These are phyloP conservation scores for Campoplex capitator DNA, from an alignment of 2,888 invertebrate genomes.

Conservation along the genomic window DNA sequence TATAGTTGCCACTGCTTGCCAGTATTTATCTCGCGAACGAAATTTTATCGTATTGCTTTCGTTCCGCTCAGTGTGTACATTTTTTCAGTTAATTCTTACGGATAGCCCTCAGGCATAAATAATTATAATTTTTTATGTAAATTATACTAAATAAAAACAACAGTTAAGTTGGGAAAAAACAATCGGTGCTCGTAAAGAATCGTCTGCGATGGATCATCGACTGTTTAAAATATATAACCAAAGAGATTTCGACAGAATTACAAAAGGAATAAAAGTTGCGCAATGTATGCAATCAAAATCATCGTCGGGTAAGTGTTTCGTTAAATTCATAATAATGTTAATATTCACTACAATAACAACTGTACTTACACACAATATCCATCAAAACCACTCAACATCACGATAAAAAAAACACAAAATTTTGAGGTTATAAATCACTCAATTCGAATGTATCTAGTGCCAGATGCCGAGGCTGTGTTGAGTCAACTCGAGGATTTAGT, in stretches of 20 bases:
- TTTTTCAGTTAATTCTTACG: neutral
- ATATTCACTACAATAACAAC: neutral
- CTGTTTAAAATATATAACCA: conserved; percentile 86
- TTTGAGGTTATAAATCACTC: conserved; percentile 26
- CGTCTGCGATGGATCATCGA: conserved; percentile 78
- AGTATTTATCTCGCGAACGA: too few relatives aligned
- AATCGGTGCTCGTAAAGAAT: conserved; percentile 35
- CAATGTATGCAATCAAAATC: conserved; percentile 87
- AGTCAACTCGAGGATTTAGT: conserved; percentile 82
- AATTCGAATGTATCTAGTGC: conserved; percentile 64
- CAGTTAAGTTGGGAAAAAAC: conserved; percentile 8
- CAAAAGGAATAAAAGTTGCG: conserved; percentile 86
- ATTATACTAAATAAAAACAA: neutral
- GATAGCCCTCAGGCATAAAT: neutral
- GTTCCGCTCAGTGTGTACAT: neutral
- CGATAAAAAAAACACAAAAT: neutral
- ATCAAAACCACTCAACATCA: neutral
- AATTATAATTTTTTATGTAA: neutral
- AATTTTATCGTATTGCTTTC: neutral
- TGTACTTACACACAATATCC: neutral
- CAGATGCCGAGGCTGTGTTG: conserved; percentile 76
- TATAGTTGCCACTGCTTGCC: too few relatives aligned
- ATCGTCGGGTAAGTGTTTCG: conserved; percentile 84
- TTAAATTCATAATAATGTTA: neutral
- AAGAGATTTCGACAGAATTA: conserved; percentile 85